Percentiles rank a stretch among this genome's conserved stretches.
These are phyloP conservation scores for Zaprionus camerounensis DNA, from an alignment of 1,140 invertebrate genomes.

Conservation along the genomic window DNA sequence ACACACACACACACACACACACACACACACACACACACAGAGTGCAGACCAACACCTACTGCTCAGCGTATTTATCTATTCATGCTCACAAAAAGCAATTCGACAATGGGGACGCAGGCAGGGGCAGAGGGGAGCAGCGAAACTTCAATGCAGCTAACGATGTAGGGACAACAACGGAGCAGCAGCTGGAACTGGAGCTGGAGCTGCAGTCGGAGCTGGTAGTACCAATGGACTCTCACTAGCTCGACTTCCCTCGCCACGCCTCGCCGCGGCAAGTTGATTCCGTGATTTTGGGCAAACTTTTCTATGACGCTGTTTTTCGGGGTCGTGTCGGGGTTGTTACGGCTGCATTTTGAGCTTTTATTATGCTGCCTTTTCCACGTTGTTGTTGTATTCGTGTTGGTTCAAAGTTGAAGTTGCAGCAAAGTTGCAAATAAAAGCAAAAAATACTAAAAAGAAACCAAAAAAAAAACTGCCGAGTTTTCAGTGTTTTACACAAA, in stretches of 20 bases:
- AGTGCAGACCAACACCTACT: constrained; percentile 47
- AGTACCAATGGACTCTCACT: constrained; percentile 63
- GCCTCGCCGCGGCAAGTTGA: constrained; percentile 64
- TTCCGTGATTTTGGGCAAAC: constrained; percentile 75
- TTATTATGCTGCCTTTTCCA: constrained; percentile 61
- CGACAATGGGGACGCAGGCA: constrained; percentile 19
- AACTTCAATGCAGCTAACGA: constrained; percentile 82
- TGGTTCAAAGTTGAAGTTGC: constrained; percentile 75
- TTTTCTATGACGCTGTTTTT: constrained; percentile 54
- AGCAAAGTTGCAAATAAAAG: constrained; percentile 57
- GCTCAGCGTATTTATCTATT: constrained; percentile 78
- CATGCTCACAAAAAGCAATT: constrained; percentile 79
- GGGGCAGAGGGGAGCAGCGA: constrained; percentile 18
- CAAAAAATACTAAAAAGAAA: constrained; percentile 30
- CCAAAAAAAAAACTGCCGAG: constrained; percentile 55
- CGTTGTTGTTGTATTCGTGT: constrained; percentile 45
- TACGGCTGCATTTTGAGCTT: constrained; percentile 72
- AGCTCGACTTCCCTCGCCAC: background rate
- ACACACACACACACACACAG: constrained; percentile 24
- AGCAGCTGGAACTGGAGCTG: constrained; percentile 36
- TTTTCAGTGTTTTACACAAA: constrained; percentile 82
- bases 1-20: constrained; percentile 27
- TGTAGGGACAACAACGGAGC: constrained; percentile 66
- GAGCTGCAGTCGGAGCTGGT: constrained; percentile 32
- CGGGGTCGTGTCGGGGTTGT: constrained; percentile 48